Percentiles rank a stretch among this genome's conserved stretches.
Conservation (phyloP, 2,113 vertebrate genomes). For the Pterocles orientalis region DNA sequence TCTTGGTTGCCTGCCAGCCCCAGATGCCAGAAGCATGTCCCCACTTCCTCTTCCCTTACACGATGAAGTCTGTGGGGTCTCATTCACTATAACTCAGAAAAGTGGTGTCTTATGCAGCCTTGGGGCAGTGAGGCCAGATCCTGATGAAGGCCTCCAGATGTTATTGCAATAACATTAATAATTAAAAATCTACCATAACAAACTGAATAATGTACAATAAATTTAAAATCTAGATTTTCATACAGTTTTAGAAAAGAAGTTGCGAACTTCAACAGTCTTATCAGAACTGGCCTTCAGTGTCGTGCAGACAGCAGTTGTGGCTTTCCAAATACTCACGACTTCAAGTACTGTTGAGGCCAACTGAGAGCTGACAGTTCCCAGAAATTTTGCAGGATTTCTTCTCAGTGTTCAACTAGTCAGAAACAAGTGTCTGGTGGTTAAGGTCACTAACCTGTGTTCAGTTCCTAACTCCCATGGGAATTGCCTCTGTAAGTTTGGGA, state of each 20-base stretch:
- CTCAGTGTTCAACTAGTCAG: neutral
- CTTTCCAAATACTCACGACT: neutral
- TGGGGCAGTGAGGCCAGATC: neutral
- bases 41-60: slow-evolving; percentile 19
- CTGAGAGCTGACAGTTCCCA: neutral
- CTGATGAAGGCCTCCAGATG: slow-evolving; percentile 10
- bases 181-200: neutral
- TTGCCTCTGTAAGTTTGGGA: neutral
- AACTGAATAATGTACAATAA: neutral
- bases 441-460: neutral
- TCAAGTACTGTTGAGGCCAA: neutral
- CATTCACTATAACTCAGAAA: neutral
- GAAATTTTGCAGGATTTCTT: neutral
- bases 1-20: slow-evolving; percentile 26
- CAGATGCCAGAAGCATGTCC: slow-evolving; percentile 55
- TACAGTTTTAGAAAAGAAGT: neutral
- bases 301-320: rapidly evolving
- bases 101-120: neutral
- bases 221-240: neutral
- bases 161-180: neutral
- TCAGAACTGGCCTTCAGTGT: neutral
- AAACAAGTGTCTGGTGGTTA: neutral
- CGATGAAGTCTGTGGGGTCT: neutral
- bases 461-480: neutral
- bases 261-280: neutral